Conservation (phyloP, 2,888 invertebrate species). For the Stenolophus ochropezus region DNA sequence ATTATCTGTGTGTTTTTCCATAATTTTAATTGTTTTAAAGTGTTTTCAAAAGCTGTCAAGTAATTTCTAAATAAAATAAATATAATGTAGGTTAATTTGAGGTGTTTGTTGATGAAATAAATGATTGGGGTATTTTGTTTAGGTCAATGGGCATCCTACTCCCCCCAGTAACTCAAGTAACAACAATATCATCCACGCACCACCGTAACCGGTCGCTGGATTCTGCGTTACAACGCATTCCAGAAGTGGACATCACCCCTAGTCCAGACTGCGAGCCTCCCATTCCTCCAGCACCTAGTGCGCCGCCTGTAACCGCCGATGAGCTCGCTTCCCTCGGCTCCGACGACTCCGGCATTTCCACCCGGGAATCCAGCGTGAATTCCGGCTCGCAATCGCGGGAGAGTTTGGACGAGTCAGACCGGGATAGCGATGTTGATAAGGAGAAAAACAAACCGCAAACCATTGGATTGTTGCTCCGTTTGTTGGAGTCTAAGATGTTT, state of each 20-base stretch:
- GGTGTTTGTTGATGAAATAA: background rate
- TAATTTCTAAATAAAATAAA: no score
- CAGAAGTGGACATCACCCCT: slow-evolving; percentile 86
- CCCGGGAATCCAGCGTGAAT: slow-evolving; percentile 4
- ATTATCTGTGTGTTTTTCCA: no score
- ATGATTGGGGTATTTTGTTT: slow-evolving; percentile 53
- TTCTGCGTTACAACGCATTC: slow-evolving; percentile 91
- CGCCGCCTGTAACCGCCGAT: slow-evolving; percentile 72
- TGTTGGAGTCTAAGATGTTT: slow-evolving; percentile 98
- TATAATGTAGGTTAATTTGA: background rate
- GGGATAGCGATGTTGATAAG: slow-evolving; percentile 21
- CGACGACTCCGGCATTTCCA: slow-evolving; percentile 70
- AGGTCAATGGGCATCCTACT: slow-evolving; percentile 81
- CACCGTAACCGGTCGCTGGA: slow-evolving; percentile 93
- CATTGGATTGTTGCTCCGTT: slow-evolving; percentile 83
- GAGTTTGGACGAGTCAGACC: slow-evolving; percentile 74
- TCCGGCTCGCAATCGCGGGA: slow-evolving; percentile 80
- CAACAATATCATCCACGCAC: slow-evolving; percentile 74
- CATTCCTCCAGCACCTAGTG: slow-evolving; percentile 67
- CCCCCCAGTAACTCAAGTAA: slow-evolving; percentile 77
- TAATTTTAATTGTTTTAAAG: no score
- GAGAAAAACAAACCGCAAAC: slow-evolving; percentile 62
- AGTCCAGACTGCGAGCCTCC: slow-evolving; percentile 77
- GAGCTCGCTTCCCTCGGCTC: slow-evolving; percentile 81
- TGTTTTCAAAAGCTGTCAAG: no score